Conservation (phyloP, 2,797 vertebrate genomes). For the Pantherophis alleghaniensis region DNA sequence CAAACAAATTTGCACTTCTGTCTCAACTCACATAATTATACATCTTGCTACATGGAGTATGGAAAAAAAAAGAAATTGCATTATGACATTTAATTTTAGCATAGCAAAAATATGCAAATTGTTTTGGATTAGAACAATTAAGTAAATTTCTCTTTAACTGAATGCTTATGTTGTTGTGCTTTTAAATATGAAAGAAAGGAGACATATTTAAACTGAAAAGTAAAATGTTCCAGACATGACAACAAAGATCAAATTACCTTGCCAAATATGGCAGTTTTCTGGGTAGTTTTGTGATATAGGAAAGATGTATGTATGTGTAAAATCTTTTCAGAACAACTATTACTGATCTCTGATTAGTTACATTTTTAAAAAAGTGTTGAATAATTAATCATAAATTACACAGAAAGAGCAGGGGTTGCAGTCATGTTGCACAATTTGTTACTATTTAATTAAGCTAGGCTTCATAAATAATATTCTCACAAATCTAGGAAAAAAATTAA, state of each 20-base stretch:
- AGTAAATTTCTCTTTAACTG: neutral
- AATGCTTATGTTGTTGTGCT: neutral
- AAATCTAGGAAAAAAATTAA: no score
- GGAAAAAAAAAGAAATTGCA: neutral
- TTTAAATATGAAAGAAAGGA: neutral
- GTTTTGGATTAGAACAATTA: constrained; percentile 27
- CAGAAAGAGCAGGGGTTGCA: neutral
- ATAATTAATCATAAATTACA: neutral
- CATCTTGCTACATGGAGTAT: constrained; percentile 27
- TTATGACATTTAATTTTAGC: constrained; percentile 36
- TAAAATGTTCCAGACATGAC: constrained; percentile 4
- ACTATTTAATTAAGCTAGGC: neutral
- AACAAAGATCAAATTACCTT: constrained; percentile 1
- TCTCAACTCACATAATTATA: constrained; percentile 9
- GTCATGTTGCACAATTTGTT: neutral
- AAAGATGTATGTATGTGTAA: neutral
- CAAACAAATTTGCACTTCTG: constrained; percentile 25
- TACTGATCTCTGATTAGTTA: neutral
- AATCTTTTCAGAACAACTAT: neutral
- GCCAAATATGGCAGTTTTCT: neutral
- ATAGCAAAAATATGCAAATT: constrained; percentile 14
- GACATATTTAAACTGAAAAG: neutral
- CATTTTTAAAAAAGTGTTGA: neutral
- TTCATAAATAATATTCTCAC: no score
- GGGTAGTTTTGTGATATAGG: neutral